Conservation (phyloP, 2,797 vertebrate genomes). For the Astyanax mexicanus region DNA sequence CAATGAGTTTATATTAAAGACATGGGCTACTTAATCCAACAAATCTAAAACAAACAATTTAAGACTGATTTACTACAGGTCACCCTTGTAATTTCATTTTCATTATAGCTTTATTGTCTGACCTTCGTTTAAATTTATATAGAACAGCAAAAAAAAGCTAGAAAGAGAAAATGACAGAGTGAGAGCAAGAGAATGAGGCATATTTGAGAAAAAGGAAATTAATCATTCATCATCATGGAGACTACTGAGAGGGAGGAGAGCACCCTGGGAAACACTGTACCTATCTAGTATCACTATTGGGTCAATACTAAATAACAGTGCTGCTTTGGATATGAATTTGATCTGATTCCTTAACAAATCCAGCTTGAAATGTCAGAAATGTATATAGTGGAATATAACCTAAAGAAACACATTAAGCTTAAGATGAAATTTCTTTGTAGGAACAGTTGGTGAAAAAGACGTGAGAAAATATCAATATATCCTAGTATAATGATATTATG, state of each 20-base stretch:
- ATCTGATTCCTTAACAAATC: background rate
- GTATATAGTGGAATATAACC: no score
- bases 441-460: no score
- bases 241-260: background rate
- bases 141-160: background rate
- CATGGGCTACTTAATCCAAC: background rate
- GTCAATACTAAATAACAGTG: no score
- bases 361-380: no score
- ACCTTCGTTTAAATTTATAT: background rate
- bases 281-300: no score
- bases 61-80: background rate
- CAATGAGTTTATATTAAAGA: background rate
- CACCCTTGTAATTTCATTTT: constrained; percentile 3
- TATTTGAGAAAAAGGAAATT: background rate
- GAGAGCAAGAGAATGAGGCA: background rate
- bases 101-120: background rate
- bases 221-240: background rate
- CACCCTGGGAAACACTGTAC: background rate
- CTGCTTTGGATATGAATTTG: background rate
- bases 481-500: no score
- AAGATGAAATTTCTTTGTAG: no score
- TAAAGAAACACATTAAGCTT: no score
- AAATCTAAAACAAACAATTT: constrained; percentile 1
- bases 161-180: background rate
- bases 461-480: no score